Evolutionary conservation across 2,797 vertebrate species (phyloP), one percentile per base, ranked within the genome.

Genomic region (Karalla daura): DNA sequence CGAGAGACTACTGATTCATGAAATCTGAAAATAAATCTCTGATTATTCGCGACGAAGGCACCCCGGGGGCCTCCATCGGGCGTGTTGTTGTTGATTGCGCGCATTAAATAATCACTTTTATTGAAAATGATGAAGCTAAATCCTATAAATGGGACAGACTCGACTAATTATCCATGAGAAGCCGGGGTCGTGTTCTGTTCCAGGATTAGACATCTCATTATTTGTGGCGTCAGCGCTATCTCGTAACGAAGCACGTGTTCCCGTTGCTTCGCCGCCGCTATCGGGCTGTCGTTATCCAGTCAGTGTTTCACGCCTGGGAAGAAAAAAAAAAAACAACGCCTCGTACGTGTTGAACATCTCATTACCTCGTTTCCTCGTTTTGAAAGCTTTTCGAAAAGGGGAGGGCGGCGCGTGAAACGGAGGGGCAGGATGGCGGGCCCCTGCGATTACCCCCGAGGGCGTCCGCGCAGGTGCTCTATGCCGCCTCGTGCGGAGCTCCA

Each of bases 251-350:
- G 27, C 18, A 30, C 32, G 46, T 24, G 39, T 5, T 5, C 11
- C 37, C 52, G 46, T 52, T 28, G 7, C 47, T 73, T 73, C 60
- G n/a, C n/a, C n/a, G n/a, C n/a, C n/a, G n/a, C n/a, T n/a, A n/a
- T n/a, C n/a, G n/a, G n/a, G n/a, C n/a, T n/a, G n/a, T n/a, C n/a
- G n/a, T n/a, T n/a, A n/a, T n/a, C n/a, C n/a, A n/a, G n/a, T n/a
- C n/a, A n/a, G n/a, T 20, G 21, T 20, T 7, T 28, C 23, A 37
- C 21, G 24, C 33, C 9, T 9, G 21, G 9, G n/a, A 15, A 50
- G n/a, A 39, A 13, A 3, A 2, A 41, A 11, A 21, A 28, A 14
- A 23, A 12, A n/a, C 27, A 43, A n/a, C n/a, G n/a, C n/a, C n/a
- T n/a, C n/a, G n/a, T n/a, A n/a, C n/a, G n/a, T n/a, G n/a, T n/a